Evolutionary conservation across 2,113 vertebrate species (phyloP), one percentile per base, ranked within the genome.

Genomic region (Hippolais icterina): DNA sequence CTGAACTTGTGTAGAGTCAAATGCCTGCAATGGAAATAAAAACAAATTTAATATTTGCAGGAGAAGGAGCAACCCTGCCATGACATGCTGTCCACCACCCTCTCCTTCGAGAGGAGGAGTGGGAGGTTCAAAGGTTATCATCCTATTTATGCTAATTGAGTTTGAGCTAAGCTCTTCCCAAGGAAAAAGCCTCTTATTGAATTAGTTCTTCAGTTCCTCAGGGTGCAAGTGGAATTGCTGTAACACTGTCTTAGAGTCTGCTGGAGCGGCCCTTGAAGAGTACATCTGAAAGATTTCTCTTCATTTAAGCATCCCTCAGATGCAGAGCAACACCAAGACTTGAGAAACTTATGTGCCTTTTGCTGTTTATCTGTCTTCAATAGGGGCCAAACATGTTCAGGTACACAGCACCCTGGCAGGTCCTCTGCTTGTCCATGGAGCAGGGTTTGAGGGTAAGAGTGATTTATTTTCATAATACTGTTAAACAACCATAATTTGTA

Each of bases 361-460:
- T 88, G 82, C 46, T 85, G 39, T 81, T 94, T 90, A 68, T 95
- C 33, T 90, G 74, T 68, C 84, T 93, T 42, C 87, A 59, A 90
- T 91, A 91, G 60, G 88, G 94, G 91, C 93, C 92, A 97, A 97
- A 94, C 63, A 98, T 98, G 98, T 97, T 98, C 95, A 98, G 96
- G 89, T 98, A 98, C 93, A 98, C 97, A 41, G 97, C 97, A 77
- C 98, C 98, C 52, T 98, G 98, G 97, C 96, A 98, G 92, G 98
- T 98, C 35, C 97, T 98, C 82, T 98, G 97, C 93, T 93, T 98
- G 78, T 97, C 97, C 65, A 97, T 98, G 97, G 97, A 98, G 65
- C 96, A 97, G 92, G 83, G 92, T 63, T 76, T 97, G 79, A 96
- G 96, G 98, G 97, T 98, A 98, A 98, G 97, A 88, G n/a, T 41